phyloP scores from a whole-genome alignment of 2,797 vertebrate species.

The Zalophus californianus region DNA sequence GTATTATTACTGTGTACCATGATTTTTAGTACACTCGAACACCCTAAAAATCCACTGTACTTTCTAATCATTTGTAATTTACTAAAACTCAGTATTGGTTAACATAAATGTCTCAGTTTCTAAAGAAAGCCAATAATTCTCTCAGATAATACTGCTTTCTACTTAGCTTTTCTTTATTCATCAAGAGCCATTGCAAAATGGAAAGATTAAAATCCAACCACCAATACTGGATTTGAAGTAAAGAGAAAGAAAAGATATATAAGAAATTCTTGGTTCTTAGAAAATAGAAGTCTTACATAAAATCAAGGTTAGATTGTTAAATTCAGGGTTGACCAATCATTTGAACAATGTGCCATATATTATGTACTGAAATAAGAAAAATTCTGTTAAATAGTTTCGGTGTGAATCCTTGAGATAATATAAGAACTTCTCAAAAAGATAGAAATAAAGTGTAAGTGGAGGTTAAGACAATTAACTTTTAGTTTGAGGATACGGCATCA shows the following conservation, averaged over 20 bases:
- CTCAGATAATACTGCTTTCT: neutral
- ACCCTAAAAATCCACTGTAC: neutral
- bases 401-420: neutral
- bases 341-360: neutral
- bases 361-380: neutral
- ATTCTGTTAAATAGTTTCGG: neutral
- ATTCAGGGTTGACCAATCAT: neutral
- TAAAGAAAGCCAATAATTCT: neutral
- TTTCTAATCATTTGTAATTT: neutral
- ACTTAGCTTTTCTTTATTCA: neutral
- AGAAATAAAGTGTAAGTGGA: neutral
- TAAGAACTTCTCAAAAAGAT: neutral
- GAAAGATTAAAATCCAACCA: neutral
- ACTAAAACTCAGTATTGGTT: neutral
- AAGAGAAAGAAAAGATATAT: neutral
- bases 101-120: neutral
- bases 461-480: neutral
- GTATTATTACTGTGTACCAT: neutral
- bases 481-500: neutral
- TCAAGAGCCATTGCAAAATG: neutral
- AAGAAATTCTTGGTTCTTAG: neutral
- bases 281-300: neutral
- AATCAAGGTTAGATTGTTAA: neutral
- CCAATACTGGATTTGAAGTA: neutral
- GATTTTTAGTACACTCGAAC: neutral